A percentile compares a stretch with the other conserved stretches of the same genome.
Conservation (phyloP, 2,797 vertebrate species). For the Lates japonicus region DNA sequence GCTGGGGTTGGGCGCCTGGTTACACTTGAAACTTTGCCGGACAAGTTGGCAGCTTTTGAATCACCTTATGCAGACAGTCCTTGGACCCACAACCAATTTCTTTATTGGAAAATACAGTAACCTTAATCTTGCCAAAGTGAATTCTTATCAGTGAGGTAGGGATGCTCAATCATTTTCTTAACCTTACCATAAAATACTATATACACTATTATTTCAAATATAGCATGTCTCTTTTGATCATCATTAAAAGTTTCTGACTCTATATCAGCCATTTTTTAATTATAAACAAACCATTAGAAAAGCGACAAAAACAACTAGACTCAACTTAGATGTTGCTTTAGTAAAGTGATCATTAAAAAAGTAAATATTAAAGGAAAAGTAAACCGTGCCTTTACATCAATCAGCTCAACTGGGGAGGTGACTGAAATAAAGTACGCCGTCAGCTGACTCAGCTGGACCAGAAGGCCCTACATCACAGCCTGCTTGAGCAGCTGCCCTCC, state of each 20-base stretch:
- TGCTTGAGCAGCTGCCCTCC: conserved; percentile 91
- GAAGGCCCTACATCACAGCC: conserved; percentile 92
- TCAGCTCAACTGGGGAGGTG: conserved; percentile 91
- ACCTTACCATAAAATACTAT: not conserved
- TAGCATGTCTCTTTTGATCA: not conserved
- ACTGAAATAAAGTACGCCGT: conserved; percentile 87
- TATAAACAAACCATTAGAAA: conserved; percentile 27
- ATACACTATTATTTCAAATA: not conserved
- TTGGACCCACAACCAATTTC: not conserved
- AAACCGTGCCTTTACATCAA: conserved; percentile 27
- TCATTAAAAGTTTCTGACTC: not conserved
- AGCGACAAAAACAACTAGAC: conserved; percentile 18
- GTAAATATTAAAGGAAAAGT: not conserved
- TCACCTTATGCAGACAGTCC: conserved; percentile 19
- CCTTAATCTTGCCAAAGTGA: not conserved
- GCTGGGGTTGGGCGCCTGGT: conserved; percentile 30
- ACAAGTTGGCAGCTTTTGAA: conserved; percentile 42
- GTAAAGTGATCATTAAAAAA: not conserved
- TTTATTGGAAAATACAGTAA: not conserved
- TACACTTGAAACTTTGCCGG: conserved; percentile 53
- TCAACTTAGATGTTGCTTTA: not conserved
- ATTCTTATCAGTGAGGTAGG: not conserved
- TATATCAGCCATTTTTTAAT: not conserved
- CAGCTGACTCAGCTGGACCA: conserved; percentile 91
- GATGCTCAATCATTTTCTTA: not conserved